phyloP scores from a whole-genome alignment of 2,888 invertebrate genomes.

The Protonemura montana region DNA sequence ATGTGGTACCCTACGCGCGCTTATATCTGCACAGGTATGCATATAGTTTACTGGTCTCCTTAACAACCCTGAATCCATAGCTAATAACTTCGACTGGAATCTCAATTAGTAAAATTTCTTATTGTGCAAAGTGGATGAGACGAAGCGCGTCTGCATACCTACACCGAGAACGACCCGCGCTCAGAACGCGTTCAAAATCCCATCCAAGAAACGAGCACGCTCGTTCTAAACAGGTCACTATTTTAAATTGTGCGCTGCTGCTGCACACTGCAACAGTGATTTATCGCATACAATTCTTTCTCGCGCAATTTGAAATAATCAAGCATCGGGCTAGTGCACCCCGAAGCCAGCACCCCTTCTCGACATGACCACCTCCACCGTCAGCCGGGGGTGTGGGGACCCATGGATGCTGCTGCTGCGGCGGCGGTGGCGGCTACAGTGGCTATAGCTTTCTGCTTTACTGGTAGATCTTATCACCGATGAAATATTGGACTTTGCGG shows the following conservation, averaged over 20 bases:
- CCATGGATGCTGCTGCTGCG: neutral
- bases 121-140: neutral
- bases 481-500: slow-evolving; percentile 40
- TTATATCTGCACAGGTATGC: too few species aligned
- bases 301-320: slow-evolving; percentile 34
- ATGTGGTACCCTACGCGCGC: too few species aligned
- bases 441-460: neutral
- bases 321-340: slow-evolving; percentile 19
- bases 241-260: neutral
- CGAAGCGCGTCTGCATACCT: neutral
- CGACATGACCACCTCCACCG: neutral
- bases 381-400: neutral
- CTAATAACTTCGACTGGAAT: too few species aligned
- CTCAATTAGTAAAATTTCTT: too few species aligned
- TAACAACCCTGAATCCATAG: too few species aligned
- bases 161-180: neutral
- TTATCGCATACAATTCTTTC: neutral
- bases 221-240: neutral
- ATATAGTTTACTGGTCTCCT: too few species aligned
- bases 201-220: neutral
- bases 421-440: neutral
- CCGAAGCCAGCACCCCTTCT: neutral
- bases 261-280: neutral
- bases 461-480: slow-evolving; percentile 31
- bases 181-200: neutral